Base-by-base conservation (phyloP, 2,888 invertebrate genomes). In the Amphipoea lucens region DNA sequence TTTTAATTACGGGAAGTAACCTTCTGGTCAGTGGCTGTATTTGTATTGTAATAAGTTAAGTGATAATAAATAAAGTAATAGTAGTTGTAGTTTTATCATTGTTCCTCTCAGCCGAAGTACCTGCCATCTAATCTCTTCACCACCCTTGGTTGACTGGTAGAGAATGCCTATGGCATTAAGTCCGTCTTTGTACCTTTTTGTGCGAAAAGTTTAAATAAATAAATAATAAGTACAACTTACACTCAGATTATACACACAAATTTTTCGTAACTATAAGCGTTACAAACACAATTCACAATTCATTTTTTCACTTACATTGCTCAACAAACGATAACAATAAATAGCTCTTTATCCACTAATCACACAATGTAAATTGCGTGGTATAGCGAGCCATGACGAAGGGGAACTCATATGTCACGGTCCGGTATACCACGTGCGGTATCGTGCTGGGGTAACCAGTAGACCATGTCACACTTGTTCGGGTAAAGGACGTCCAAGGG, bases 391-490 rank as follows among this genome's bases (percentile, higher is more conserved):
- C 77, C 88, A 72, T 89, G 83, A 87, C 88, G 84, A 83, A 83
- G 74, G 57, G 80, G 70, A 65, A 74, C 48, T 68, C 87, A 88
- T 87, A 88, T 82, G 88, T 90, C 90, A 90, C 90, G 92, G 82
- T 87, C 76, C 74, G 85, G 79, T 88, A 89, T 92, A 90, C 91
- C 94, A 93, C 91, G 93, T 91, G 93, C 77, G 4, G 29, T 89
- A 88, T 73, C 42, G 51, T 71, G 12, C 29, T 83, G 78, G 89
- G 91, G 92, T 88, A 86, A 48, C 70, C 80, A 90, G 6, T 69
- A 83, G 89, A 91, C 87, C 92, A 86, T 90, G 62, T 65, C 82
- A 63, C 87, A 82, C 84, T 78, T 86, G 85, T 85, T 40, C 3
- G 65, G 4, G n/a, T 63, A 57, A 82, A 83, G 82, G 76, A 62